Conservation (phyloP, 2,888 invertebrate species). For the Mactromeris polynyma region DNA sequence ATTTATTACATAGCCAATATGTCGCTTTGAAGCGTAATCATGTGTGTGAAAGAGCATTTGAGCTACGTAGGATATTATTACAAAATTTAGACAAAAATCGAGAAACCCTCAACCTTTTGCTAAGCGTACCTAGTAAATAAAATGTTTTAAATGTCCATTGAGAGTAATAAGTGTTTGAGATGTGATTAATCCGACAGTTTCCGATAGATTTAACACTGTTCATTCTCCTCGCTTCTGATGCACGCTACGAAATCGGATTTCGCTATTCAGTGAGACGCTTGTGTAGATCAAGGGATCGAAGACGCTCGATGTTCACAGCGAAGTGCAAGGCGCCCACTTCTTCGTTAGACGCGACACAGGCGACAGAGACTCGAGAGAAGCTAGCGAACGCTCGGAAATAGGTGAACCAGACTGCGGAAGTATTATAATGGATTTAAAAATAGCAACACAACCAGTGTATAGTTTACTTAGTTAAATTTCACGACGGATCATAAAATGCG, state of each 20-base stretch:
- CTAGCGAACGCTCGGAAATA: not conserved
- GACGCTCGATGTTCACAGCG: conserved; percentile 24
- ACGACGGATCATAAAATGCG: not conserved
- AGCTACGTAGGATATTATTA: not conserved
- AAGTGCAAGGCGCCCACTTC: conserved; percentile 10
- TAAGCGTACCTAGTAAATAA: not conserved
- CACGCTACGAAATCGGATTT: conserved; percentile 27
- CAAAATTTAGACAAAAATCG: not conserved
- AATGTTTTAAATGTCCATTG: conserved; percentile 38
- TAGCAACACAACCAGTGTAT: not conserved
- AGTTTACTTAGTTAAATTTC: not conserved
- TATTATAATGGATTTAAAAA: not conserved
- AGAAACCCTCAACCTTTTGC: not conserved
- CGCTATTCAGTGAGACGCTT: conserved; percentile 34
- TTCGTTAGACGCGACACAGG: conserved; percentile 1
- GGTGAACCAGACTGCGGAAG: not conserved
- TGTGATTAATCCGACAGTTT: conserved; percentile 43
- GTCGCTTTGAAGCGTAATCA: not conserved
- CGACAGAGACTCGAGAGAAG: not conserved
- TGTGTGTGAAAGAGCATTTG: not conserved
- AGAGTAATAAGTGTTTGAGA: conserved; percentile 30
- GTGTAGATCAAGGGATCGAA: not conserved
- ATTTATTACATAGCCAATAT: not conserved
- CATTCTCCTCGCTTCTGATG: conserved; percentile 27
- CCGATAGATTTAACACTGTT: conserved; percentile 40